phyloP scores from a whole-genome alignment of 2,888 invertebrate genomes.

The Euproctis similis region DNA sequence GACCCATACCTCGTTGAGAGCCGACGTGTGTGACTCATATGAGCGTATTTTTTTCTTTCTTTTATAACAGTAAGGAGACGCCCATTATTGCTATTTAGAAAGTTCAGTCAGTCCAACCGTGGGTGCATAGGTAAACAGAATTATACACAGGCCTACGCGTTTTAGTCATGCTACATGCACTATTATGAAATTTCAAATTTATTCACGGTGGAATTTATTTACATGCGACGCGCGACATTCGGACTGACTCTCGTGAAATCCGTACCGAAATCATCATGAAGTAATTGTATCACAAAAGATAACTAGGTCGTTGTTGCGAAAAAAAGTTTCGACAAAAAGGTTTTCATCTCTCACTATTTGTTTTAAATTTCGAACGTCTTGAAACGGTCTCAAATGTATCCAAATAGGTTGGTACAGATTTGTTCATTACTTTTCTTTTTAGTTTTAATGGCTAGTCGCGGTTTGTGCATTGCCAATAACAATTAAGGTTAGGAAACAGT shows the following conservation, averaged over 20 bases:
- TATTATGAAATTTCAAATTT: slow-evolving; percentile 18
- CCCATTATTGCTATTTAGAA: slow-evolving; percentile 50
- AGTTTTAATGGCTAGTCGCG: no score
- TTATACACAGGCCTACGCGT: slow-evolving; percentile 41
- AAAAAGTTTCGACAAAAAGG: slow-evolving; percentile 4
- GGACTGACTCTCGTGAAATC: slow-evolving; percentile 6
- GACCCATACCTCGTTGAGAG: slow-evolving; percentile 65
- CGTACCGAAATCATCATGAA: slow-evolving; percentile 5
- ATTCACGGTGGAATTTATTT: slow-evolving; percentile 15
- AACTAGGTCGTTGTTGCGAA: slow-evolving; percentile 11
- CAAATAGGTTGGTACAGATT: no score
- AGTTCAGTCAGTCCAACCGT: slow-evolving; percentile 41
- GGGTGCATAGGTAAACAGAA: slow-evolving; percentile 60
- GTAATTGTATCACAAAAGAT: slow-evolving; percentile 5
- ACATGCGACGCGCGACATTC: slow-evolving; percentile 14
- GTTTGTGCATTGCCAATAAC: no score
- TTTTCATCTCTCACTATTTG: slow-evolving; percentile 1
- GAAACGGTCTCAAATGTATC: no score
- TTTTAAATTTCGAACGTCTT: no score
- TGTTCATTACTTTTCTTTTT: no score
- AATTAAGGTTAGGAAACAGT: no score
- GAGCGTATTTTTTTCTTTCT: slow-evolving; percentile 39
- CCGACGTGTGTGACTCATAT: slow-evolving; percentile 58
- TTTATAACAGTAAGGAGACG: slow-evolving; percentile 29
- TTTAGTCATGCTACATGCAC: slow-evolving; percentile 34